A percentile compares a stretch with the other conserved stretches of the same genome.
phyloP scores from a whole-genome alignment of 2,888 invertebrate genomes.

The Epirrhoe alternata region DNA sequence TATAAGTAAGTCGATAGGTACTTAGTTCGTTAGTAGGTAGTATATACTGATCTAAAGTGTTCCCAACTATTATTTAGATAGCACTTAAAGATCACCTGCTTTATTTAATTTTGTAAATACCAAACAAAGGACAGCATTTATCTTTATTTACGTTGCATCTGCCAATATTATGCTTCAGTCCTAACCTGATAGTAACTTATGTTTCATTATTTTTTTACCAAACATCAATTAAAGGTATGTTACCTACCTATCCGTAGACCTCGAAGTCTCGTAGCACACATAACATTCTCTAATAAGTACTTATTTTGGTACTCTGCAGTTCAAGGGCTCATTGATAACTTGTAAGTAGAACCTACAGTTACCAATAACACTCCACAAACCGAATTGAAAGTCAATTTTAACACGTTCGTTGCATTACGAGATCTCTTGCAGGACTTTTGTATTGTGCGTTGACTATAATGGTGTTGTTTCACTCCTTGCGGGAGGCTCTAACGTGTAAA shows the following conservation, averaged over 20 bases:
- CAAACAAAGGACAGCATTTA: not conserved
- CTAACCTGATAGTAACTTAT: not conserved
- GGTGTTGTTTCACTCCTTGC: no score
- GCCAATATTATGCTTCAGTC: not conserved
- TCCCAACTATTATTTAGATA: not conserved
- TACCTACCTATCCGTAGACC: not conserved
- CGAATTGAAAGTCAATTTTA: conserved; percentile 11
- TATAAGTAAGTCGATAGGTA: not conserved
- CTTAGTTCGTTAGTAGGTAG: no score
- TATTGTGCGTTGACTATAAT: no score
- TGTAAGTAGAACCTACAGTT: not conserved
- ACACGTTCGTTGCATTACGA: no score
- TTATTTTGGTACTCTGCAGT: not conserved
- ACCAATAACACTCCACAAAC: not conserved
- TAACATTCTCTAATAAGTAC: not conserved
- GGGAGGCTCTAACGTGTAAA: no score
- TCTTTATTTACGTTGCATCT: not conserved
- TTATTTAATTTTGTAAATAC: conserved; percentile 1
- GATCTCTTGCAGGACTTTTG: no score
- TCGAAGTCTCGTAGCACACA: not conserved
- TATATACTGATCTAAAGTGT: not conserved
- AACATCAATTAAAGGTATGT: not conserved
- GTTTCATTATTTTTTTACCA: not conserved
- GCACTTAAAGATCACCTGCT: not conserved
- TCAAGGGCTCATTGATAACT: conserved; percentile 2